Conservation (phyloP, 2,888 invertebrate genomes). For the Drosophila kanekoi region DNA sequence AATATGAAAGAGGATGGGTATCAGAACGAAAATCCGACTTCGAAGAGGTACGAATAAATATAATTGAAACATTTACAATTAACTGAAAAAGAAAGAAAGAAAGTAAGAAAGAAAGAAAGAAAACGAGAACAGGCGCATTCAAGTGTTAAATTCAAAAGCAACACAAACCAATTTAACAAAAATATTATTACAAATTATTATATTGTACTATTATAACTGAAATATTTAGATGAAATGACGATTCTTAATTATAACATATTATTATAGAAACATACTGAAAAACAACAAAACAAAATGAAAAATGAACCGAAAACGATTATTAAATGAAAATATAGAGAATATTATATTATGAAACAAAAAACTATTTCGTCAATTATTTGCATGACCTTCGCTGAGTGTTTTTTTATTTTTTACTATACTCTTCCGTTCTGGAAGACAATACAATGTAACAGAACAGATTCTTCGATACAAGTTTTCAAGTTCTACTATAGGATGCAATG, state of each 20-base stretch:
- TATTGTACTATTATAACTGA: slow-evolving; percentile 82
- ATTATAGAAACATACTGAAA: slow-evolving; percentile 81
- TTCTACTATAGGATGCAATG: not conserved
- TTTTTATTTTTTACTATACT: too few species aligned
- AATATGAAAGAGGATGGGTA: slow-evolving; percentile 32
- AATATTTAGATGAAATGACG: slow-evolving; percentile 83
- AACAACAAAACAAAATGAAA: slow-evolving; percentile 68
- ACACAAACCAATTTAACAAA: slow-evolving; percentile 67
- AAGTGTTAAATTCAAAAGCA: slow-evolving; percentile 51
- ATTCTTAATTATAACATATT: slow-evolving; percentile 83
- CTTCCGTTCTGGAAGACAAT: too few species aligned
- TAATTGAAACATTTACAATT: slow-evolving; percentile 34
- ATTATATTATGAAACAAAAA: slow-evolving; percentile 73
- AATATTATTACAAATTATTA: slow-evolving; percentile 80
- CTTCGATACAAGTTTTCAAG: too few species aligned
- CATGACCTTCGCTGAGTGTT: too few species aligned
- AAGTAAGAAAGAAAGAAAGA: slow-evolving; percentile 2
- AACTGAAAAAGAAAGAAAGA: slow-evolving; percentile 16
- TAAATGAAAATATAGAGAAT: slow-evolving; percentile 83
- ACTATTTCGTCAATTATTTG: too few species aligned
- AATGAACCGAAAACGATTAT: slow-evolving; percentile 64
- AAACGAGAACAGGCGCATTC: slow-evolving; percentile 45
- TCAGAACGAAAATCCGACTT: slow-evolving; percentile 26
- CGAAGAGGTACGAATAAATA: slow-evolving; percentile 16
- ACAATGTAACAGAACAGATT: too few species aligned